Percentiles rank a stretch among this genome's conserved stretches.
phyloP scores from a whole-genome alignment of 1,140 invertebrate species.

The Diorhabda elongata region DNA sequence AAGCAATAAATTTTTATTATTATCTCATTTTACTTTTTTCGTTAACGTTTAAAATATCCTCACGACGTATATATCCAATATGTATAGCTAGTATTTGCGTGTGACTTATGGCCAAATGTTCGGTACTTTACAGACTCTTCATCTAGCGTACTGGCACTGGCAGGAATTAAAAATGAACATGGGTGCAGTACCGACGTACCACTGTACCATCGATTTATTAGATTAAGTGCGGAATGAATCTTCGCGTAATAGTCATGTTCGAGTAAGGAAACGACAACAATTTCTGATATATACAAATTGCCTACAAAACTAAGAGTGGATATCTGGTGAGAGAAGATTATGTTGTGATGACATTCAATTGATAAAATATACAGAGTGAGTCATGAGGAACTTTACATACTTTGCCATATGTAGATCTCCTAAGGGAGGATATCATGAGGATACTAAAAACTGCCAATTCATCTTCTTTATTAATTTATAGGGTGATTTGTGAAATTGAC shows the following conservation, averaged over 20 bases:
- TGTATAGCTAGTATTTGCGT: background rate
- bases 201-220: constrained; percentile 9
- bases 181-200: constrained; percentile 9
- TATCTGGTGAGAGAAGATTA: constrained; percentile 5
- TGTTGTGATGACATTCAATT: background rate
- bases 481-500: no score
- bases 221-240: constrained; percentile 12
- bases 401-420: no score
- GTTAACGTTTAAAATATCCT: no score
- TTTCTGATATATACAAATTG: constrained; percentile 15
- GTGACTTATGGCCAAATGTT: background rate
- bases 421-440: no score
- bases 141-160: background rate
- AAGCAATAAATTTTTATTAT: no score
- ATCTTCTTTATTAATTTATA: no score
- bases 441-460: no score
- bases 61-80: no score
- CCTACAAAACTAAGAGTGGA: constrained; percentile 1
- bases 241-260: constrained; percentile 6
- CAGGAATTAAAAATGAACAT: constrained; percentile 3
- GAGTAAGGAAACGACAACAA: constrained; percentile 5
- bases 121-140: background rate
- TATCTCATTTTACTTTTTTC: no score
- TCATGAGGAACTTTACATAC: no score
- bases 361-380: no score